Base-by-base conservation (phyloP, 2,888 invertebrate species). In the Esperia sulphurella region DNA sequence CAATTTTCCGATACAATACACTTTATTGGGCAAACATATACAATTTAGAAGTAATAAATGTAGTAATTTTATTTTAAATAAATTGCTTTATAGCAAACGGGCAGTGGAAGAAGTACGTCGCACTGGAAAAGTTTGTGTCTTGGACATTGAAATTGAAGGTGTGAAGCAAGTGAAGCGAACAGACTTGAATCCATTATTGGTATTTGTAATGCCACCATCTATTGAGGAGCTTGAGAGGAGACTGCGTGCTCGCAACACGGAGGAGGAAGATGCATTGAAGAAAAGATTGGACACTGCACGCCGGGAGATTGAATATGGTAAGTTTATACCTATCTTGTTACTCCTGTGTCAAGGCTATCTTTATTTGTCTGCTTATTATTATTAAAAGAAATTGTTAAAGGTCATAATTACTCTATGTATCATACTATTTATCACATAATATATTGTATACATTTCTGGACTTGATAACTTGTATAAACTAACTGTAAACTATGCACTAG, bases 131-230 rank as follows among this genome's bases (percentile, higher is more conserved):
- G 93, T 98, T 39, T 98, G 98, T 73, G 93, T 99, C 1, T 84
- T 99, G 58, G 99, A 99, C 75, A 96, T 99, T 59, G 98, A 99
- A 66, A 93, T 97, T 46, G 96, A 98, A 86, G 99, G 98, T 14
- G 98, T 98, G 0, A 95, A 96, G 63, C 89, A 89, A 68, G 93
- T 99, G 9, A 96, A 96, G 70, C 91, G 92, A 49, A 94, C 95
- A 14, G 93, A 95, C 68, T 85, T 98, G 8, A 92, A 96, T 75
- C 96, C 98, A 0, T 86, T 95, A 63, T 93, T 95, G 57, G 93
- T 99, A 14, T 98, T 98, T 77, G 92, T 99, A 33, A 95, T 95
- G 85, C 98, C 99, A n/a, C 99, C 98, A 4, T 95, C 94, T 6
- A 76, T 97, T 54, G 91, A 92, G 35, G 94, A 93, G 62, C 86